Evolutionary conservation across 1,140 invertebrate species (phyloP), one percentile per base, ranked within the genome.

Genomic region (Cephus cinctus): DNA sequence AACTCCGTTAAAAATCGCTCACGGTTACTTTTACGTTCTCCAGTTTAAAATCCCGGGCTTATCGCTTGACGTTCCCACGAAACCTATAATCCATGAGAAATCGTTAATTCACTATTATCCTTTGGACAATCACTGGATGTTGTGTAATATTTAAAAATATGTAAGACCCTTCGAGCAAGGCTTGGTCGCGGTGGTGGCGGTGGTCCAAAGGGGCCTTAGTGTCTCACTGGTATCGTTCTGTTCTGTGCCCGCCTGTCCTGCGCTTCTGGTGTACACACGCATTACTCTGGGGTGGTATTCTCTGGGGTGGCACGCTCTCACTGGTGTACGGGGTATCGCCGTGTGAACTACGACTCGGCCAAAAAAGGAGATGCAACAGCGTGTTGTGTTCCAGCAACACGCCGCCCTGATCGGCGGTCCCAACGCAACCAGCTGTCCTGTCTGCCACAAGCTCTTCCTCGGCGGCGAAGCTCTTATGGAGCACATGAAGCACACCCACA

Each of bases 401-500:
- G 91, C 91, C 65, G 83, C 94, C 65, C 88, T 92, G 77, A 86
- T 86, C 65, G 91, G 91, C 57, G 91, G 91, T 56, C 90, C 90
- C 31, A 93, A 92, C 67, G 89, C 88, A 57, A 92, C 90, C 46
- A 89, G 86, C 57, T 95, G 92, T 78, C 90, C 91, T 23, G 83
- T 94, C 57, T 95, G 92, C 78, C 91, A 94, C 80, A 95, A 95
- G 78, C 85, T 94, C 62, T 93, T 94, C 79, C 83, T 94, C 63
- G 91, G 91, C 54, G 87, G 86, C 43, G 92, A 95, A 76, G 89
- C 90, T 34, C 83, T 96, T 36, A 92, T 96, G 81, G 92, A 95
- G 73, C 92, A 96, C 74, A 95, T 95, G 92, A 94, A 94, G 78
- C 88, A 90, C 72, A 90, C 90, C 22, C 92, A 96, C 78, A 95